Evolutionary conservation across 2,113 vertebrate genomes (phyloP), one percentile per base, ranked within the genome.

Genomic region (Malurus elegans): DNA sequence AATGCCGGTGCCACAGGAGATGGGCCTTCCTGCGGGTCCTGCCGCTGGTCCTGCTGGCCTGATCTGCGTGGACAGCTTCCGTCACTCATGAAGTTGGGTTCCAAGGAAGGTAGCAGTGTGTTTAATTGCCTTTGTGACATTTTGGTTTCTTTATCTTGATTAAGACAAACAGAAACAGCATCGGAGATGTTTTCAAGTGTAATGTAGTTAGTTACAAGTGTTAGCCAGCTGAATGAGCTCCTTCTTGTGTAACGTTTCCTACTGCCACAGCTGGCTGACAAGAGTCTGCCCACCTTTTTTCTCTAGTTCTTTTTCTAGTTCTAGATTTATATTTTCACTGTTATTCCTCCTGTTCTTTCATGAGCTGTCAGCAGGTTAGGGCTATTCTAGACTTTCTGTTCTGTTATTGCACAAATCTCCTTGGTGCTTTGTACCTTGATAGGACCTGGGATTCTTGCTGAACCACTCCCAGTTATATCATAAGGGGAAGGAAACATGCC

Each of bases 1-100:
- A 78, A 31, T 0, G 0, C 32, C 0, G 0, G 12, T 62, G 67
- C 85, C 56, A 17, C 36, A 54, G 78, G 56, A 80, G 54, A 20
- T 32, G 70, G 31, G 18, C n/a, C n/a, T 56, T 79, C 42, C 34
- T 0, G 0, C 5, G 10, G 32, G 36, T 67, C 36, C 42, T 42
- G 66, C 70, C 21, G 6, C 51, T 13, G 74, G 18, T 81, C 38
- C 28, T 36, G 57, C 74, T 70, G 67, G 19, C 42, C 58, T 66
- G 21, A 13, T 65, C 44, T 15, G 8, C 4, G 36, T 4, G 5
- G 36, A 62, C 44, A 66, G 4, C 56, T 57, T 38, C 15, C 14
- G 25, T 87, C 1, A 0, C 66, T 57, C 5, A 9, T 45, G 26
- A n/a, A 73, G 15, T 4, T 36, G 12, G 31, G 8, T 67, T 47